Conservation (phyloP, 2,797 vertebrate species). For the Tenualosa thibaudeaui region DNA sequence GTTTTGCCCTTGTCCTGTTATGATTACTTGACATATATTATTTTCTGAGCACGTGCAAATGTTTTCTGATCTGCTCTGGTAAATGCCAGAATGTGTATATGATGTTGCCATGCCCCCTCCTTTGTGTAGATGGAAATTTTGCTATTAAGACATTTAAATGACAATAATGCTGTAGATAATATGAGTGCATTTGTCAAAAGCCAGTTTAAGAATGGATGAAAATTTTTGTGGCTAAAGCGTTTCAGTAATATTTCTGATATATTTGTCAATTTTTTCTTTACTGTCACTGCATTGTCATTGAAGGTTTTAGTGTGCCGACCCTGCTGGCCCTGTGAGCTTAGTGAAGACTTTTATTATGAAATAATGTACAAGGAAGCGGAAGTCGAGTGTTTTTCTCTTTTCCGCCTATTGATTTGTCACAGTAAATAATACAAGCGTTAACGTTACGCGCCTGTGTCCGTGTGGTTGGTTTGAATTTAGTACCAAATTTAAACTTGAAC, state of each 20-base stretch:
- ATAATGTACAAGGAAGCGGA: not conserved
- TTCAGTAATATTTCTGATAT: not conserved
- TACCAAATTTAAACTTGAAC: not conserved
- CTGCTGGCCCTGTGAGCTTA: not conserved
- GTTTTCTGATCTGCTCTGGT: not conserved
- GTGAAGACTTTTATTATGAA: not conserved
- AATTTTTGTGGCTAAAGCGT: not conserved
- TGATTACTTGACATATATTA: not conserved
- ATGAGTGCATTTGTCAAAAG: not conserved
- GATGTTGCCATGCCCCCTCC: not conserved
- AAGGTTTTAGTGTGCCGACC: no score
- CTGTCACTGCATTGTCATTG: no score
- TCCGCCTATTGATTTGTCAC: not conserved
- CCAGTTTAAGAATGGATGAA: not conserved
- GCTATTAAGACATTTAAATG: not conserved
- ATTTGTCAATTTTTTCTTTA: not conserved
- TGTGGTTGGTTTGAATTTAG: not conserved
- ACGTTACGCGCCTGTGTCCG: not conserved
- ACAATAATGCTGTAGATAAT: not conserved
- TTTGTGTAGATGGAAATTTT: not conserved
- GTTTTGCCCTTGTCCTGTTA: not conserved
- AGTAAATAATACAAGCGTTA: not conserved
- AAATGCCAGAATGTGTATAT: constrained; percentile 8
- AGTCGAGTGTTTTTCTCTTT: not conserved
- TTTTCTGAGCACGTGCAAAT: not conserved